A percentile compares a stretch with the other conserved stretches of the same genome.
Evolutionary conservation across 2,888 invertebrate genomes (phyloP).

Genomic region (Sinodicranocentrus sp.): DNA sequence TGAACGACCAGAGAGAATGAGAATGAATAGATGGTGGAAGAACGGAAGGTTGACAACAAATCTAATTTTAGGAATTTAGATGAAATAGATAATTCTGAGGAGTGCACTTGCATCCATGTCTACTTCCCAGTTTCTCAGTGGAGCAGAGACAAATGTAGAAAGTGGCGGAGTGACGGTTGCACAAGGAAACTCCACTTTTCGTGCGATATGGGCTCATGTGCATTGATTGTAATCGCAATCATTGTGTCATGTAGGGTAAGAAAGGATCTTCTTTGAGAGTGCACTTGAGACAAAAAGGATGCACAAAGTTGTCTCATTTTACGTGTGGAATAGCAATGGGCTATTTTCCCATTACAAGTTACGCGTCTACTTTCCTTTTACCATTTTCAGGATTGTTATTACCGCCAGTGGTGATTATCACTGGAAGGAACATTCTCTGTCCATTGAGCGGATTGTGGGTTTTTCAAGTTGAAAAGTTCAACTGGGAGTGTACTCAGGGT

Average conservation of each 20-base stretch:
- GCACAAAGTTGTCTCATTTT: background rate
- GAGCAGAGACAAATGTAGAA: background rate
- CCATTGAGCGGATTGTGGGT: background rate
- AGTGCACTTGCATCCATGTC: too few relatives aligned
- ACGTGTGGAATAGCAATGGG: background rate
- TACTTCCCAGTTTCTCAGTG: background rate
- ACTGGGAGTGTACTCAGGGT: too few relatives aligned
- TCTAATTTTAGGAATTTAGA: conserved; percentile 75
- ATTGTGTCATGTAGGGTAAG: too few relatives aligned
- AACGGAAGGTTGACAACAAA: conserved; percentile 68
- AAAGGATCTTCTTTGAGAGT: background rate
- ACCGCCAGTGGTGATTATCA: background rate
- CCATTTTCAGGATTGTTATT: conserved; percentile 3
- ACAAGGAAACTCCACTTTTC: too few relatives aligned
- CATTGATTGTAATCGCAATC: conserved; percentile 15
- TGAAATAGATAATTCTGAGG: conserved; percentile 76
- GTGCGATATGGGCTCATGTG: background rate
- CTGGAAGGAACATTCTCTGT: background rate
- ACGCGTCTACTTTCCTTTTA: background rate
- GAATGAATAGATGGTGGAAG: conserved; percentile 37
- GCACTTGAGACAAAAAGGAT: background rate
- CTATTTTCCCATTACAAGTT: too few relatives aligned
- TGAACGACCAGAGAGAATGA: background rate
- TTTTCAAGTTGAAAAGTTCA: conserved; percentile 3
- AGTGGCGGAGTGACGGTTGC: background rate